Evolutionary conservation across 2,888 invertebrate genomes (phyloP).

Genomic region (Molanna angustata): DNA sequence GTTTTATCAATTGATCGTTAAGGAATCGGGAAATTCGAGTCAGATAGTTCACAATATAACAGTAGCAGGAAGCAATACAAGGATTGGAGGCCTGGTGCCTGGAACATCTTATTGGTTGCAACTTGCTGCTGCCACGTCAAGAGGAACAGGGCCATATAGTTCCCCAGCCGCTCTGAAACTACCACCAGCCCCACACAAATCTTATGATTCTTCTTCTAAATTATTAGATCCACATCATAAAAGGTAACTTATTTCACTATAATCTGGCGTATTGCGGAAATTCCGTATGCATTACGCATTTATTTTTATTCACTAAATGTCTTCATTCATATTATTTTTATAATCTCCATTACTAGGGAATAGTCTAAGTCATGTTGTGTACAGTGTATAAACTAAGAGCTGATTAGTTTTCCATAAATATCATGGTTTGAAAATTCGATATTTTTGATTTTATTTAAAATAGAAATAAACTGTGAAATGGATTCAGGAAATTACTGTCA

Average conservation of each 20-base stretch:
- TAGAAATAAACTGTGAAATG: too few relatives aligned
- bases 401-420: too few relatives aligned
- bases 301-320: too few relatives aligned
- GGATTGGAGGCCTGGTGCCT: conserved; percentile 77
- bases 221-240: conserved; percentile 21
- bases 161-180: conserved; percentile 63
- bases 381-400: too few relatives aligned
- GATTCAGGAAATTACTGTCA: too few relatives aligned
- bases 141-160: conserved; percentile 80
- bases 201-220: conserved; percentile 23
- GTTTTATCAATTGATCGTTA: conserved; percentile 74
- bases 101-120: conserved; percentile 81
- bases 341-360: too few relatives aligned
- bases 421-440: too few relatives aligned
- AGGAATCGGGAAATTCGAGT: conserved; percentile 57
- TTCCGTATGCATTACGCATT: too few relatives aligned
- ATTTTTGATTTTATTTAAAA: too few relatives aligned
- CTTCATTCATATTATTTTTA: too few relatives aligned
- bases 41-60: conserved; percentile 67
- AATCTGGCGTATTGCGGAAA: background rate
- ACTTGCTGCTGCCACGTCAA: conserved; percentile 79
- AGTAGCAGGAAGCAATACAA: conserved; percentile 68
- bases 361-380: too few relatives aligned
- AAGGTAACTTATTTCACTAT: conserved; percentile 12
- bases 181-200: conserved; percentile 38